Conservation (phyloP, 1,140 invertebrate species). For the Drosophila subobscura region DNA sequence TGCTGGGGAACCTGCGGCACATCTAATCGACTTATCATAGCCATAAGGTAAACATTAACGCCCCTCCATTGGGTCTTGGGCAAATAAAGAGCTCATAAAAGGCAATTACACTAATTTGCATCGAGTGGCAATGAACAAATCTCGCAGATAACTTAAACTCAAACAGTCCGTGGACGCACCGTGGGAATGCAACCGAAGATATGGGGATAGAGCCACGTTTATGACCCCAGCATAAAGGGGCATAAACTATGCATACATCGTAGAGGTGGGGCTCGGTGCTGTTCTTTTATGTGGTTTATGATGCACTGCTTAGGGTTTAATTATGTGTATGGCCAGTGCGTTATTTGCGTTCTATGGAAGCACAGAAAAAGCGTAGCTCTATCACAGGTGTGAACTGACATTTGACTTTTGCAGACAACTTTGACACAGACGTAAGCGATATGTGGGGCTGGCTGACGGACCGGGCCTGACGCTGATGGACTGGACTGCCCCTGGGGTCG, state of each 20-base stretch:
- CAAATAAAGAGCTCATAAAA: constrained; percentile 55
- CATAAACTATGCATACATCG: background rate
- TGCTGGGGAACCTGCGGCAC: background rate
- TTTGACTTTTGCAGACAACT: constrained; percentile 34
- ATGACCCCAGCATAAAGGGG: constrained; percentile 1
- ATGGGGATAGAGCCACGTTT: constrained; percentile 8
- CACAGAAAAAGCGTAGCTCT: constrained; percentile 20
- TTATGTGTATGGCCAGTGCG: constrained; percentile 32
- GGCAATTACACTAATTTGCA: constrained; percentile 69
- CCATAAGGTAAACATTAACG: constrained; percentile 1
- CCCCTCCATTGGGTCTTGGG: constrained; percentile 2
- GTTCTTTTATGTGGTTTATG: constrained; percentile 45
- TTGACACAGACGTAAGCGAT: constrained; percentile 63
- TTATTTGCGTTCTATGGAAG: constrained; percentile 10
- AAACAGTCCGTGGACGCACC: constrained; percentile 11
- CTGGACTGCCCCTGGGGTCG: constrained; percentile 22
- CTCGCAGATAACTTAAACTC: constrained; percentile 34
- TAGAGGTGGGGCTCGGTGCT: constrained; percentile 1
- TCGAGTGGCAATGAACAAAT: constrained; percentile 48
- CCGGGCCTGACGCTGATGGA: constrained; percentile 38
- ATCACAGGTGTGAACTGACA: constrained; percentile 61
- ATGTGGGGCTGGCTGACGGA: constrained; percentile 39
- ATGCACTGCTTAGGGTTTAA: constrained; percentile 20
- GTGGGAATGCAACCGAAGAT: constrained; percentile 61
- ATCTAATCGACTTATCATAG: constrained; percentile 20